Evolutionary conservation across 1,140 invertebrate species (phyloP).

Genomic region (Drosophila lacteicornis): DNA sequence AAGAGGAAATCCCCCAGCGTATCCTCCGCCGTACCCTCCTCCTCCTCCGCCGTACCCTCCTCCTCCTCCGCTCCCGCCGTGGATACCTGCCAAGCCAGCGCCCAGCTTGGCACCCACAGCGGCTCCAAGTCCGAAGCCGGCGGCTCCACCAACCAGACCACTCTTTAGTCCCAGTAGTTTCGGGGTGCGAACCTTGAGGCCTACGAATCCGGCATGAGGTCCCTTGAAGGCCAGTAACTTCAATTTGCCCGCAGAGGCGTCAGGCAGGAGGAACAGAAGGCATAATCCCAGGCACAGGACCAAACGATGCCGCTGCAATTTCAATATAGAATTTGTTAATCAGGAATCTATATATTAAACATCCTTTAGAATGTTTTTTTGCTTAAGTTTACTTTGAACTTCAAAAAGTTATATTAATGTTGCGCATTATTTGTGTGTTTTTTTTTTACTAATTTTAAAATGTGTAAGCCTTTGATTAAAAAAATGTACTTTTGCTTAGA

Average conservation of each 20-base stretch:
- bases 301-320: constrained; percentile 23
- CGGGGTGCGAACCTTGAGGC: constrained; percentile 60
- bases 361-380: no score
- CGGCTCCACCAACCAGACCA: constrained; percentile 47
- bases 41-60: constrained; percentile 51
- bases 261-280: constrained; percentile 30
- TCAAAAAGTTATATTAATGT: no score
- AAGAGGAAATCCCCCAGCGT: constrained; percentile 45
- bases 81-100: constrained; percentile 11
- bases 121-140: constrained; percentile 49
- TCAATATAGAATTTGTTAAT: not conserved
- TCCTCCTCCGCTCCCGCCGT: constrained; percentile 10
- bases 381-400: no score
- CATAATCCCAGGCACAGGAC: constrained; percentile 46
- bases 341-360: not conserved
- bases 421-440: no score
- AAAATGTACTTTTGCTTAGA: no score
- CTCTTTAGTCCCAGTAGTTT: constrained; percentile 68
- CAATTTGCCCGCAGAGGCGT: constrained; percentile 49
- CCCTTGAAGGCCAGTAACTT: constrained; percentile 73
- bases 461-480: no score
- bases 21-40: constrained; percentile 57
- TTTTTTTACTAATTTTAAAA: no score
- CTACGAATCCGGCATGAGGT: constrained; percentile 65
- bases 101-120: constrained; percentile 31